Evolutionary conservation across 2,888 invertebrate species (phyloP).

Genomic region (Exocentrus adspersus): DNA sequence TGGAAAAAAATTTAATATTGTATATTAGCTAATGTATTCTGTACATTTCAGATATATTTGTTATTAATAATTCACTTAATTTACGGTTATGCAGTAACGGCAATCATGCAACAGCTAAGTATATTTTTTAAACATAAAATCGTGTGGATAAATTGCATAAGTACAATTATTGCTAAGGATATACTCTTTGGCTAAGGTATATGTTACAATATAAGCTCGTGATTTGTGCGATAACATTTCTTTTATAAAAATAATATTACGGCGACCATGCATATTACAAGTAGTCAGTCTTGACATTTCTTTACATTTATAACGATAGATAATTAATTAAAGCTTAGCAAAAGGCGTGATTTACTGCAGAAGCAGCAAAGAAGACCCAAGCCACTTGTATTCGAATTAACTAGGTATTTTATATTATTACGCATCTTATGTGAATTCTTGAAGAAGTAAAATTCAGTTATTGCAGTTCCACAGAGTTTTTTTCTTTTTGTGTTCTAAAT

Average conservation of each 20-base stretch:
- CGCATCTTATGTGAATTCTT: neutral
- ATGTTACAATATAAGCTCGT: constrained; percentile 19
- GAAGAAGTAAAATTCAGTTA: too few species aligned
- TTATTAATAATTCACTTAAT: too few species aligned
- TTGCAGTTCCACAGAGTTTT: too few species aligned
- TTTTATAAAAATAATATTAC: constrained; percentile 20
- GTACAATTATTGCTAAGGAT: too few species aligned
- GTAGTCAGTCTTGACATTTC: constrained; percentile 39
- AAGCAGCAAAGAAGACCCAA: constrained; percentile 13
- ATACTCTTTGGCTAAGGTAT: constrained; percentile 5
- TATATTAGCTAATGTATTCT: too few species aligned
- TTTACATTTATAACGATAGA: constrained; percentile 33
- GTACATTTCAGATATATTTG: too few species aligned
- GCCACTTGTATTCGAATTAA: constrained; percentile 1
- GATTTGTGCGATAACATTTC: constrained; percentile 18
- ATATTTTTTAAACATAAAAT: constrained; percentile 7
- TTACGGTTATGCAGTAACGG: too few species aligned
- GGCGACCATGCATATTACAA: constrained; percentile 18
- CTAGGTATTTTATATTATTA: neutral
- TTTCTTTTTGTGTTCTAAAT: neutral
- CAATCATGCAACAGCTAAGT: neutral
- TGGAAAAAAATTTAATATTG: too few species aligned
- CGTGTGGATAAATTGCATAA: neutral
- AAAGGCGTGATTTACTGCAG: constrained; percentile 27
- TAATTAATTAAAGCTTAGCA: constrained; percentile 42